Evolutionary conservation across 1,140 invertebrate species (phyloP).

Genomic region (fruit fly (Drosophila melanogaster)): Release_6_plus_ISO1_MT NT_033777.3:8760501-8761000

Average conservation of each 20-base stretch:
- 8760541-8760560: conserved; percentile 48
- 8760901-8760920: conserved; percentile 10
- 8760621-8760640: conserved; percentile 66
- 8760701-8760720: conserved; percentile 69
- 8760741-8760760: conserved; percentile 50
- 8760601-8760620: conserved; percentile 38
- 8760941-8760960: conserved; percentile 18
- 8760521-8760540: conserved; percentile 32
- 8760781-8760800: conserved; percentile 13
- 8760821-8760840: background rate
- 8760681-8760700: conserved; percentile 26
- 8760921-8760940: conserved; percentile 20
- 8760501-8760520: conserved; percentile 38
- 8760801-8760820: conserved; percentile 9
- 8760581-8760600: conserved; percentile 40
- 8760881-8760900: conserved; percentile 54
- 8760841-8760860: conserved; percentile 28
- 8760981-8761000: conserved; percentile 19
- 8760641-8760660: conserved; percentile 61
- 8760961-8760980: conserved; percentile 4
- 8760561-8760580: conserved; percentile 67
- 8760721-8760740: conserved; percentile 70
- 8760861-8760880: conserved; percentile 20
- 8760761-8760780: conserved; percentile 45
- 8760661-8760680: conserved; percentile 59